Evolutionary conservation across 2,888 invertebrate species (phyloP).

Genomic region (Andrena hattorfiana): DNA sequence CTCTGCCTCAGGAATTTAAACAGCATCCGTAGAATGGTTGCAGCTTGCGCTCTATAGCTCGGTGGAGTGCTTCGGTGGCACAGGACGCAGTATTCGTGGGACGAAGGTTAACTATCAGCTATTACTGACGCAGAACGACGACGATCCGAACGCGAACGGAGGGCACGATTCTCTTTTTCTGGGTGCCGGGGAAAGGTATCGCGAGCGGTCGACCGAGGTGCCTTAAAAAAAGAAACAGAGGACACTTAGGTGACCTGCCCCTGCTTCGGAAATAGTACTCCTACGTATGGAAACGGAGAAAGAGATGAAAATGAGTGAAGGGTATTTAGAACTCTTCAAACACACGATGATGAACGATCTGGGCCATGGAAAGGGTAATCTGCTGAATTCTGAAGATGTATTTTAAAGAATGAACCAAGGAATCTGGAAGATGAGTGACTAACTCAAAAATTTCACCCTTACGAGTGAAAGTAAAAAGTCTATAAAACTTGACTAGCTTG

Average conservation of each 20-base stretch:
- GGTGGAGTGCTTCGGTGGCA: not conserved
- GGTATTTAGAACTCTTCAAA: not conserved
- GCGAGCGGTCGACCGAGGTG: not conserved
- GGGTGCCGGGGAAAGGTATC: not conserved
- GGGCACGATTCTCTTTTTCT: not conserved
- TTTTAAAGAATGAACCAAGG: too few species aligned
- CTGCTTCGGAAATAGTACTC: not conserved
- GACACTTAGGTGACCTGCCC: not conserved
- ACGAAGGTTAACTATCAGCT: slow-evolving; percentile 2
- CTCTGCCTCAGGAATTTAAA: slow-evolving; percentile 1
- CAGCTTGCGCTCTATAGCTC: not conserved
- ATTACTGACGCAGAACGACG: not conserved
- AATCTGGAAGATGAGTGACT: too few species aligned
- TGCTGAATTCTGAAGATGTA: not conserved
- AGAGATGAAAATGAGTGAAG: not conserved
- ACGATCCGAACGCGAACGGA: not conserved
- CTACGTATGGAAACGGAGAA: not conserved
- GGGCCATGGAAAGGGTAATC: not conserved
- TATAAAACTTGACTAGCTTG: too few species aligned
- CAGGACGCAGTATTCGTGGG: not conserved
- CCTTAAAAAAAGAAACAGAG: too few species aligned
- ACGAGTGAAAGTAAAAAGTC: too few species aligned
- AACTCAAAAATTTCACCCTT: too few species aligned
- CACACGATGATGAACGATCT: too few species aligned
- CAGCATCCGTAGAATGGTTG: not conserved